Conservation (phyloP, 2,797 vertebrate genomes). For the Alauda arvensis region DNA sequence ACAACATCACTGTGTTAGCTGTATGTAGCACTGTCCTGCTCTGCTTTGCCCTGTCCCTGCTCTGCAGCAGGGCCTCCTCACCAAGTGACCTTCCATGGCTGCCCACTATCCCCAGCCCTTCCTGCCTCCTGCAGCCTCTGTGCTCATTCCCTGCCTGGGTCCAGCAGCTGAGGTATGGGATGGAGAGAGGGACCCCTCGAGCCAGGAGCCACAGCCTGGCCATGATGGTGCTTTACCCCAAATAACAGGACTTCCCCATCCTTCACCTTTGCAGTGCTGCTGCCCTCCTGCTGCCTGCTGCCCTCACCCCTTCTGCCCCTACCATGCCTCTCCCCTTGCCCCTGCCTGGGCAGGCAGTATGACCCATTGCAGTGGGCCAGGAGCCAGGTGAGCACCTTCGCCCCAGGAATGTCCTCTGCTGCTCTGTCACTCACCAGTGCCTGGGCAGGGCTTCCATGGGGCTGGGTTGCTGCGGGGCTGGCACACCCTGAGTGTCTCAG, state of each 20-base stretch:
- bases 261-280: background rate
- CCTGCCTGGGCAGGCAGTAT: background rate
- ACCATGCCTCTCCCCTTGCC: background rate
- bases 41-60: background rate
- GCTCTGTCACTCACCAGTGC: background rate
- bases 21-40: background rate
- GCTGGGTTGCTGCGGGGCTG: background rate
- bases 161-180: background rate
- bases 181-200: background rate
- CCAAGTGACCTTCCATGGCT: accelerated
- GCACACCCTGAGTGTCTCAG: background rate
- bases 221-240: background rate
- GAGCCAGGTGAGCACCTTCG: accelerated
- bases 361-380: accelerated
- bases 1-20: background rate
- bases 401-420: background rate
- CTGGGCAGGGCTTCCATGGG: accelerated
- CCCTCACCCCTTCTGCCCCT: too few species aligned
- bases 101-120: background rate
- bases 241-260: background rate
- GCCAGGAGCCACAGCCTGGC: background rate
- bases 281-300: background rate
- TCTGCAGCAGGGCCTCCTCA: background rate
- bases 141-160: accelerated
- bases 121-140: background rate